Evolutionary conservation across 2,797 vertebrate genomes (phyloP).

Genomic region (Xiphophorus birchmanni): DNA sequence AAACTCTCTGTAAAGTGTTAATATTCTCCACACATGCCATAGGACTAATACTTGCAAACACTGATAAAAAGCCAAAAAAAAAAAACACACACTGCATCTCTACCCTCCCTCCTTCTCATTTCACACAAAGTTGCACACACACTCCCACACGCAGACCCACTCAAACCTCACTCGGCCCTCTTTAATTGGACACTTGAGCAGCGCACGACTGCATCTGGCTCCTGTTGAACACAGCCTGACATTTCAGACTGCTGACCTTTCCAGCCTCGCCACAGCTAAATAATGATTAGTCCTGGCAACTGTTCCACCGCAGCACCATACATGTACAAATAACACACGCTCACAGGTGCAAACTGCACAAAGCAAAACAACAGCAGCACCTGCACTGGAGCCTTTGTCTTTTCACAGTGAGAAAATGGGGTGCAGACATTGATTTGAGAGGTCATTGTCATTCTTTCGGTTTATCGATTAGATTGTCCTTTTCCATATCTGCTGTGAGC

Average conservation of each 20-base stretch:
- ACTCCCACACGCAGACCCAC: slow-evolving; percentile 75
- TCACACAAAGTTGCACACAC: slow-evolving; percentile 50
- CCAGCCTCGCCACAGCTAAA: slow-evolving; percentile 92
- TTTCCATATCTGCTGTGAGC: slow-evolving; percentile 92
- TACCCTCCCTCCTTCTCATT: slow-evolving; percentile 39
- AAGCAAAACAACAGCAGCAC: slow-evolving; percentile 63
- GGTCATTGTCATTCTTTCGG: slow-evolving; percentile 92
- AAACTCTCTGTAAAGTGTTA: background rate
- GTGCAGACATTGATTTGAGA: slow-evolving; percentile 92
- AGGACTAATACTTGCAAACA: background rate
- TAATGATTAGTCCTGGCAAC: slow-evolving; percentile 97
- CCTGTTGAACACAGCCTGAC: slow-evolving; percentile 95
- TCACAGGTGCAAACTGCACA: slow-evolving; percentile 47
- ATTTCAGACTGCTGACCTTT: slow-evolving; percentile 99
- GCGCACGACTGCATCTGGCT: slow-evolving; percentile 86
- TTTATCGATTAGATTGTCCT: slow-evolving; percentile 93
- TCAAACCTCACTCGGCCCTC: slow-evolving; percentile 85
- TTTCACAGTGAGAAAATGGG: slow-evolving; percentile 91
- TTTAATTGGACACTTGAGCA: slow-evolving; percentile 97
- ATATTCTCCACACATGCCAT: slow-evolving; percentile 1
- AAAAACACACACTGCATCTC: background rate
- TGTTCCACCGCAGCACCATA: slow-evolving; percentile 87
- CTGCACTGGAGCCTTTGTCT: slow-evolving; percentile 69
- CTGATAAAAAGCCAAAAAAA: background rate
- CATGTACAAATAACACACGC: slow-evolving; percentile 63